Conservation (phyloP, 2,113 vertebrate genomes). For the Strigops habroptila region DNA sequence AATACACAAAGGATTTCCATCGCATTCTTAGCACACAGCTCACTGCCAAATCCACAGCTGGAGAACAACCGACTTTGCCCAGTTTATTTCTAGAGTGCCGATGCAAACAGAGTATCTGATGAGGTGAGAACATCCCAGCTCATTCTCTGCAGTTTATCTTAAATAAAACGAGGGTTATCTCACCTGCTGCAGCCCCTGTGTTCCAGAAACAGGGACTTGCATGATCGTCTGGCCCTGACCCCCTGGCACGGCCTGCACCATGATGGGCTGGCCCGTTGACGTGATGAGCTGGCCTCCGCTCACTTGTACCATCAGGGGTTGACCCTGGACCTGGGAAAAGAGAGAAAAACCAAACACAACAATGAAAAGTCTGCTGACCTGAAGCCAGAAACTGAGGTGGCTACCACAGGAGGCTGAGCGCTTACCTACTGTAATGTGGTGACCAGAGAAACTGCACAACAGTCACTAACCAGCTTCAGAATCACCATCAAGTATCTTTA, state of each 20-base stretch:
- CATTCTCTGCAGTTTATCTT: neutral
- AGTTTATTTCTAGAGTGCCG: neutral
- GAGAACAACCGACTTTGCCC: neutral
- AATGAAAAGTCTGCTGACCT: slow-evolving; percentile 49
- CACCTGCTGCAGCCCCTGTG: slow-evolving; percentile 96
- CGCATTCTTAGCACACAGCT: neutral
- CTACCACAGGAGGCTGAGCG: neutral
- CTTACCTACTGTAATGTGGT: accelerated
- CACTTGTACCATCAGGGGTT: slow-evolving; percentile 98
- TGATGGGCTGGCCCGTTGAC: slow-evolving; percentile 96
- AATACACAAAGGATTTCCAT: neutral
- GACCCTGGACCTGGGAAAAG: slow-evolving; percentile 85
- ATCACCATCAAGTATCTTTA: neutral
- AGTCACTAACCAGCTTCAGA: neutral
- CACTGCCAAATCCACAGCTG: neutral
- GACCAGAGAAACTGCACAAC: neutral
- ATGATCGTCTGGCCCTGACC: slow-evolving; percentile 97
- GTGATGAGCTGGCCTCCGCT: slow-evolving; percentile 98
- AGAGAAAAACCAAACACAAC: neutral
- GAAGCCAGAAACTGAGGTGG: neutral
- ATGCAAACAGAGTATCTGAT: neutral
- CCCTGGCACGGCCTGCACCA: slow-evolving; percentile 97
- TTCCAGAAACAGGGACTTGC: slow-evolving; percentile 95
- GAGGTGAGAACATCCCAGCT: neutral
- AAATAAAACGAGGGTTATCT: neutral